Percentiles rank a stretch among this genome's conserved stretches.
These are phyloP conservation scores for Oreochromis aureus DNA, from an alignment of 2,113 vertebrate species.

Conservation along the genomic window DNA sequence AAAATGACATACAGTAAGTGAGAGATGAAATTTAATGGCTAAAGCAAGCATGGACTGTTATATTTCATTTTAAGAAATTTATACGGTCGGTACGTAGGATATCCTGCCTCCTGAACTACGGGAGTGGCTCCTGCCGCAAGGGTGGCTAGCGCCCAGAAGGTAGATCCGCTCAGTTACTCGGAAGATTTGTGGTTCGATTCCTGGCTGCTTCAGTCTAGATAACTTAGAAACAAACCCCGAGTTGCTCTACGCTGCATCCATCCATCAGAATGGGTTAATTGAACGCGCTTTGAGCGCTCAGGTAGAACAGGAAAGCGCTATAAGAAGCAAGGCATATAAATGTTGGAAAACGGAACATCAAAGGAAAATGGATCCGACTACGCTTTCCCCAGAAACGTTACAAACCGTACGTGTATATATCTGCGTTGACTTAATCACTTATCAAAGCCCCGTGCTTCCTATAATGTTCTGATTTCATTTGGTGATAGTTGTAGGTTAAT, in stretches of 20 bases:
- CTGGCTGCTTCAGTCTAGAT: not conserved
- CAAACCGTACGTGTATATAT: not conserved
- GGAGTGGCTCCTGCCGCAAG: not conserved
- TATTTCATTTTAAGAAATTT: not conserved
- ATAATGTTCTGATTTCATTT: not conserved
- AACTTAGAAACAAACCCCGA: not conserved
- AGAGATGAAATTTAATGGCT: not conserved
- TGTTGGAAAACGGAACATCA: not conserved
- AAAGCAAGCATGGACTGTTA: not conserved
- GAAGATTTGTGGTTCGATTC: not conserved
- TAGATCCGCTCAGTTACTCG: not conserved
- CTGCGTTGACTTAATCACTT: not conserved
- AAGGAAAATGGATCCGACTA: not conserved
- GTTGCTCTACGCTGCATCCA: not conserved
- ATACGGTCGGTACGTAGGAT: not conserved
- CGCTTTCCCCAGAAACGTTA: not conserved
- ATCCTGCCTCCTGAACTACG: not conserved
- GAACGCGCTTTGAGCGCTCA: not conserved
- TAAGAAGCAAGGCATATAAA: not conserved
- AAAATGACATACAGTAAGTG: not conserved
- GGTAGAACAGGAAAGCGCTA: not conserved
- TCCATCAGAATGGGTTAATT: not conserved
- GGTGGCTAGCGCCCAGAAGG: not conserved
- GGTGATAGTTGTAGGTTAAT: not conserved
- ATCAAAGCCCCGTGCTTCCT: not conserved